Evolutionary conservation across 1,140 invertebrate genomes (phyloP), one percentile per base, ranked within the genome.

Genomic region (Aleiodes sp.): DNA sequence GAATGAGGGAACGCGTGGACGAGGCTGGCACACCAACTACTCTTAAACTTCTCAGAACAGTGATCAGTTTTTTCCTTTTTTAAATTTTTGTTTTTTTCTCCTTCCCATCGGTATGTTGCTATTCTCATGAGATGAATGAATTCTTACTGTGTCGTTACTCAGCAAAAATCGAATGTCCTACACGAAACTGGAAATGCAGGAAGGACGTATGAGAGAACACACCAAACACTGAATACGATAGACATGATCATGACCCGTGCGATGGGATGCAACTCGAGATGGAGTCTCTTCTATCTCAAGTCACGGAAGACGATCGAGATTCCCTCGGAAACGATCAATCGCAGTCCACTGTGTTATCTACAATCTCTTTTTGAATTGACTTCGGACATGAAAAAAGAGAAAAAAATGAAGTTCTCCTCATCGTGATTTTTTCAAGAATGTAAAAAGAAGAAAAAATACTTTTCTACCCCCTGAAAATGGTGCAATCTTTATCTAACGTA

Each of bases 1-100:
- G 77, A 80, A 80, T 79, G 70, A 73, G 74, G 71, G 62, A 70
- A 73, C 76, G 75, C 70, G 73, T 80, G 75, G 64, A 77, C 72
- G 73, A 75, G 71, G 59, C 73, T 24, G 70, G 75, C 75, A 79
- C 72, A 62, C 74, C 75, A 75, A 78, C 70, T 63, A 74, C 68
- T 67, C 56, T 77, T 73, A 78, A 73, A 69, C 70, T 72, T 59
- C 7, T 19, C 39, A 62, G 29, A 7, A 33, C n/a, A n/a, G n/a
- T n/a, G n/a, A n/a, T 7, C 24, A 29, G 31, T 10, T 19, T 46
- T 7, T 16, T 46, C 41, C 14, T 57, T 57, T 57, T 57, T 26
- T n/a, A 28, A 16, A 24, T 24, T 24, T 29, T 26, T 16, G 10
- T n/a, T n/a, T n/a, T n/a, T 59, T 39, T 33, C 28, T 33, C 33